A percentile compares a stretch with the other conserved stretches of the same genome.
Evolutionary conservation across 2,888 invertebrate species (phyloP).

Genomic region (Scotopteryx bipunctaria): DNA sequence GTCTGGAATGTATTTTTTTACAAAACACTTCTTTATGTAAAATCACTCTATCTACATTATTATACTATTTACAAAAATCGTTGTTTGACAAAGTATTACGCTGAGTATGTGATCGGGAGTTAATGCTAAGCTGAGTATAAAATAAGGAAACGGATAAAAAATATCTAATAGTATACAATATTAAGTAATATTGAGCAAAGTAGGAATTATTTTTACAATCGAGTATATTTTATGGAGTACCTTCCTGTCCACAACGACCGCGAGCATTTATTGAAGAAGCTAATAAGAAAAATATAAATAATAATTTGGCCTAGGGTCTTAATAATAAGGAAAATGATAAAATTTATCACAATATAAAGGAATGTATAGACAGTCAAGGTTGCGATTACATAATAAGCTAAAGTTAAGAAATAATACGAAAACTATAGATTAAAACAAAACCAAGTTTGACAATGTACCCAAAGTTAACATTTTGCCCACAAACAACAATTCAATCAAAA

Average conservation of each 20-base stretch:
- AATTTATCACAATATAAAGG: constrained; percentile 29
- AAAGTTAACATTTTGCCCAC: constrained; percentile 59
- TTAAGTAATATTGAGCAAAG: constrained; percentile 50
- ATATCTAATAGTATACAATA: constrained; percentile 31
- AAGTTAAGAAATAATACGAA: constrained; percentile 44
- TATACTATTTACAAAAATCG: constrained; percentile 54
- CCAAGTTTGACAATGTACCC: constrained; percentile 64
- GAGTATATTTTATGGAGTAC: constrained; percentile 35
- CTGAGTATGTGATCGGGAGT: constrained; percentile 70
- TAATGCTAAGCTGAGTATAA: constrained; percentile 64
- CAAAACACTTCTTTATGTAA: constrained; percentile 61
- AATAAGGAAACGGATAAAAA: constrained; percentile 42
- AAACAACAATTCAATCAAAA: constrained; percentile 69
- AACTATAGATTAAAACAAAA: constrained; percentile 42
- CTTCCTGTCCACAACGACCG: constrained; percentile 8
- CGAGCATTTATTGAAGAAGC: constrained; percentile 1
- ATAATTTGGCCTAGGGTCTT: constrained; percentile 17
- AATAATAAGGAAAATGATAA: constrained; percentile 22
- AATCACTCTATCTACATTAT: constrained; percentile 59
- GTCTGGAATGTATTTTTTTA: constrained; percentile 69
- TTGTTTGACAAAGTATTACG: constrained; percentile 49
- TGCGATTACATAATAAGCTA: constrained; percentile 46
- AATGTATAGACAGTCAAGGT: constrained; percentile 42
- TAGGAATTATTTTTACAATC: constrained; percentile 46
- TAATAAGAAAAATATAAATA: constrained; percentile 8